Evolutionary conservation across 2,113 vertebrate genomes (phyloP), one percentile per base, ranked within the genome.

Genomic region (Jaculus jaculus): DNA sequence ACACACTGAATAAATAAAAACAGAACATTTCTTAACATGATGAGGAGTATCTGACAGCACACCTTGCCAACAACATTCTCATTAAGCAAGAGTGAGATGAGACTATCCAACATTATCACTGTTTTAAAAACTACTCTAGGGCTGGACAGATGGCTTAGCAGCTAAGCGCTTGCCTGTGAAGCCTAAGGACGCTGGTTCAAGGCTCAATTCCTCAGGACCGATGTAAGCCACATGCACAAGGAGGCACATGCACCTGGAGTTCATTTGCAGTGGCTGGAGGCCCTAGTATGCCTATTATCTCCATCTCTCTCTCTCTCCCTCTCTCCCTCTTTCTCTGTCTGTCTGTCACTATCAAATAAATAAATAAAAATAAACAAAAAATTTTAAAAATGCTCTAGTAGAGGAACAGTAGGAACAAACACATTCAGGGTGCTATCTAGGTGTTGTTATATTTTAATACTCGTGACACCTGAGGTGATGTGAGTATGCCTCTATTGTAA

Each of bases 1-100:
- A 73, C 60, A 92, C 74, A 71, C 3, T 11, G 26, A 89, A 72
- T 66, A n/a, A 91, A 93, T 37, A 78, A 90, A 88, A 93, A 87
- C 7, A 84, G 34, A 86, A 63, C 3, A 28, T 34, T 23, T 24
- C 34, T 93, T 85, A n/a, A 87, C 11, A 28, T 26, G 37, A 75
- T 39, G 72, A 92, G 54, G 28, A 63, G 72, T 54, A 60, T 63
- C 58, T 90, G 26, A 66, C 15, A 23, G 37, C 54, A 78, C 37
- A 84, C 4, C 60, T 93, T 78, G 69, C 72, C 58, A 86, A 75
- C 2, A 68, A 28, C 21, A 37, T 78, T 75, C 47, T 74, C 72
- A 71, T 24, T 39, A 23, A 37, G 72, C 60, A 78, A 91, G 81
- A 72, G 58, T 0, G 21, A 85, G 78, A 74, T 12, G 51, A 93